Evolutionary conservation across 2,888 invertebrate genomes (phyloP), one percentile per base, ranked within the genome.

Genomic region (Idaea biselata): DNA sequence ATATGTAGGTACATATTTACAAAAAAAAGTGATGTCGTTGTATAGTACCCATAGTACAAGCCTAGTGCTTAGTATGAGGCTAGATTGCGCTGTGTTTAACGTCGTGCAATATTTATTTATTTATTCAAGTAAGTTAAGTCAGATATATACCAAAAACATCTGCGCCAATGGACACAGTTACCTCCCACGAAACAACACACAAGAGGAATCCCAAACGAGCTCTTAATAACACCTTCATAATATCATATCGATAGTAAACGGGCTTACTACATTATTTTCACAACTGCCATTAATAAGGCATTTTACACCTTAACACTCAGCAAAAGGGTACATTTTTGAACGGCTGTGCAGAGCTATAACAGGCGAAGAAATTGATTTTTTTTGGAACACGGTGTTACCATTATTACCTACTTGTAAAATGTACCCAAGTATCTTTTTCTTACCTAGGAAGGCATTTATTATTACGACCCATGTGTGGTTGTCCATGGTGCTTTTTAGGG

Each of bases 151-250:
- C n/a, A 25, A 25, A 25, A 25, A 25, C 25, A n/a, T n/a, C 25
- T 25, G 25, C 25, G n/a, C 25, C 62, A 74, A 70, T 83, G 86
- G 81, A 82, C 66, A 74, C 78, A 68, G 63, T 63, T 55, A 63
- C 69, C 75, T 74, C 72, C 73, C 73, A 78, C 73, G 18, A 18
- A 16, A 75, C 79, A 82, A 77, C 85, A 88, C 89, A 88, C 84
- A 81, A 84, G 81, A 75, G 81, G 87, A 88, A 89, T 89, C 88
- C 88, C 86, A 87, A 89, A 89, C 88, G 86, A 87, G 81, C 86
- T 86, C 88, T 89, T 91, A 90, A 90, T 90, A 91, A 88, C 80
- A 82, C 80, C 79, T 73, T 80, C 79, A 82, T 86, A n/a, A n/a
- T n/a, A 84, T 87, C 83, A 87, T 88, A 89, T 86, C 84, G 79